Conservation (phyloP, 2,888 invertebrate genomes). For the Artemia sinica region DNA sequence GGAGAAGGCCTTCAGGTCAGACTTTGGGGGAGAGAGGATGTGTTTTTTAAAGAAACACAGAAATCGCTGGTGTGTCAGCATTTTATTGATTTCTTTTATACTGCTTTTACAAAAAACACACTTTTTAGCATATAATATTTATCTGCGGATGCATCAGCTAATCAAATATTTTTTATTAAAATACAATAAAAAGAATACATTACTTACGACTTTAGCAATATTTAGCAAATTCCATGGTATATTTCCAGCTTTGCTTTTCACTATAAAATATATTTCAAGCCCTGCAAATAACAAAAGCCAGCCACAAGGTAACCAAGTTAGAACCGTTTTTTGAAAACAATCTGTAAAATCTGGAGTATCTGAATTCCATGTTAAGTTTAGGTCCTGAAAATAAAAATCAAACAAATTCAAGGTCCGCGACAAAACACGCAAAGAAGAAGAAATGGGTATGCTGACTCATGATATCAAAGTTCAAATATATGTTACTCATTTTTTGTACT, state of each 20-base stretch:
- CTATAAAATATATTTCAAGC: conserved; percentile 24
- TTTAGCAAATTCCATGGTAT: conserved; percentile 28
- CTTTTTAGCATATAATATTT: no score
- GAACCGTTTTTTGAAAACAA: conserved; percentile 24
- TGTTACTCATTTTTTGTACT: no score
- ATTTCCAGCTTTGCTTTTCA: conserved; percentile 23
- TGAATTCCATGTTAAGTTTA: conserved; percentile 23
- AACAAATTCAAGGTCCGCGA: no score
- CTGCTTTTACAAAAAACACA: neutral
- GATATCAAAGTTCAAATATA: no score
- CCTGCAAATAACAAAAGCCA: conserved; percentile 22
- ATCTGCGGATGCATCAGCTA: no score
- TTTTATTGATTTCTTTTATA: neutral
- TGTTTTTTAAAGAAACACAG: no score
- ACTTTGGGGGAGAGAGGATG: no score
- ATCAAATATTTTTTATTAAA: no score
- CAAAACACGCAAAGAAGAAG: no score
- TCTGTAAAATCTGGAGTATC: conserved; percentile 24
- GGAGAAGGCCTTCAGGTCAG: no score
- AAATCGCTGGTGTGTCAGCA: neutral
- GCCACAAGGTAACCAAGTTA: conserved; percentile 23
- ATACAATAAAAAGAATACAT: neutral
- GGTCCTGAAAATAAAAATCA: conserved; percentile 22
- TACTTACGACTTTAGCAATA: conserved; percentile 26
- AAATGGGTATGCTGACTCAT: no score